Evolutionary conservation across 1,140 invertebrate genomes (phyloP), one percentile per base, ranked within the genome.

Genomic region (Condylostylus longicornis): DNA sequence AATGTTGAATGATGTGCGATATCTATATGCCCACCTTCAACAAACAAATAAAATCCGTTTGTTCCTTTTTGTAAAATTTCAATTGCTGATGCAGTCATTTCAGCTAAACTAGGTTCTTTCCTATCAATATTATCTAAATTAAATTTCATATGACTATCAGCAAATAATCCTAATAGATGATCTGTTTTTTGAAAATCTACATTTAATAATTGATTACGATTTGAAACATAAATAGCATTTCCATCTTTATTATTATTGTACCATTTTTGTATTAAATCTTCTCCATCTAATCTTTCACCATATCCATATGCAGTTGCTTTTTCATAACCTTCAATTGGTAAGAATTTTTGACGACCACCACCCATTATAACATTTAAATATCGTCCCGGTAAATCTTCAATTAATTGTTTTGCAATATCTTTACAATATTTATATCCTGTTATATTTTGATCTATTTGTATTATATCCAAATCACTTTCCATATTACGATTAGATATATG

Each of bases 401-500:
- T 54, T 18, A 83, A 62, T 46, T 84, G 80, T 30, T 61, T 51
- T 0, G 67, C 69, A 30, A 70, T 65, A 41, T 71, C 69, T 21
- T 46, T 43, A 46, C 66, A 69, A 18, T 60, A 56, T 10, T 53
- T 54, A 1, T n/a, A n/a, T n/a, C n/a, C n/a, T n/a, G n/a, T n/a
- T n/a, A n/a, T n/a, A n/a, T n/a, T n/a, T n/a, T n/a, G n/a, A n/a
- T n/a, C n/a, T n/a, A n/a, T n/a, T n/a, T n/a, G n/a, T n/a, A n/a
- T n/a, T n/a, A n/a, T n/a, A 51, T 67, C 47, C 51, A 70, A 47
- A 69, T 82, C 77, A 40, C 74, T 74, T 59, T 87, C 82, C 77
- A 82, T 87, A 48, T 82, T 74, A n/a, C 82, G 61, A 39, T 77
- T 74, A 0, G 80, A 69, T 1, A 74, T 69, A 48, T 84, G 49